Evolutionary conservation across 2,797 vertebrate genomes (phyloP), one percentile per base, ranked within the genome.

Genomic region (Discoglossus pictus): DNA sequence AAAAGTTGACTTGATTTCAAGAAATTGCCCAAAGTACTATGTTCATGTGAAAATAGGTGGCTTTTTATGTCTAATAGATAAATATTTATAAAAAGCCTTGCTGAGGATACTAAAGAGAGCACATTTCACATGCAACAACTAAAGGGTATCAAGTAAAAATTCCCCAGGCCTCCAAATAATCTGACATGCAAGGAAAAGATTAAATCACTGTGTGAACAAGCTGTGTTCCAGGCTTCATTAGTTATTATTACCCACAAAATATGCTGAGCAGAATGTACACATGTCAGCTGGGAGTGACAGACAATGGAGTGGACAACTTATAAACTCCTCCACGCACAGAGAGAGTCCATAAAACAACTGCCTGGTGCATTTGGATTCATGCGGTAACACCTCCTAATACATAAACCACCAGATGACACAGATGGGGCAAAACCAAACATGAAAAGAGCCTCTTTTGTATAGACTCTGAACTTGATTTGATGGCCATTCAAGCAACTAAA

Each of bases 311-410:
- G 70, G 86, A 85, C 90, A 91, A 93, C 92, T 95, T 93, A 98
- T 94, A 94, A 94, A 98, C 96, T 97, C 92, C 91, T 92, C 79
- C 82, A 87, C 88, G 90, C 92, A 89, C 89, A 91, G 84, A 79
- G 76, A 80, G 90, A 98, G 95, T 98, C 93, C 91, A 99, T 97
- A 94, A 98, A 98, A 94, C 92, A 93, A 96, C 90, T 88, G 92
- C 89, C 89, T 82, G 79, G 84, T 86, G 88, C 91, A 86, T 94
- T 93, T 88, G 79, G 91, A 94, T 84, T 84, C 88, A 84, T 86
- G 82, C 65, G 82, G 78, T 89, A 89, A 91, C 85, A 89, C 88
- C 88, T 87, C 89, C 90, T 89, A 85, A 84, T 87, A 88, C 91
- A 91, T 89, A 90, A 92, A 91, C 92, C 93, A 95, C 93, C 93